Conservation (phyloP, 2,888 invertebrate genomes). For the Poecilobothrus nobilitatus region DNA sequence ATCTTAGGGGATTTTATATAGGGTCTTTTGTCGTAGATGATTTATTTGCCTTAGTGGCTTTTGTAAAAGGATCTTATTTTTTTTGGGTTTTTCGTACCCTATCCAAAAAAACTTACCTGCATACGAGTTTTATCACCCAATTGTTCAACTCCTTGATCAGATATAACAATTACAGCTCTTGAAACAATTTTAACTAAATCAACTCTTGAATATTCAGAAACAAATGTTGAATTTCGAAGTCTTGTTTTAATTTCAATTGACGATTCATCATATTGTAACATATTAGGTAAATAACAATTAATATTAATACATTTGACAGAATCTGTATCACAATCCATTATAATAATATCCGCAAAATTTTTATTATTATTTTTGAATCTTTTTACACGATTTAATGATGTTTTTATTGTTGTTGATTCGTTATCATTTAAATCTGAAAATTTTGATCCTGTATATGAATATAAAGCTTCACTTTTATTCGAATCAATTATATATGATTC, state of each 20-base stretch:
- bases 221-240: constrained; percentile 91
- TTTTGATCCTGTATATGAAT: background rate
- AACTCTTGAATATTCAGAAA: constrained; percentile 78
- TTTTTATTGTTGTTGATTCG: background rate
- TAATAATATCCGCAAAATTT: constrained; percentile 62
- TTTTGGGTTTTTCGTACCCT: no score
- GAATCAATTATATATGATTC: constrained; percentile 30
- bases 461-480: constrained; percentile 21
- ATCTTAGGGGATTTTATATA: no score
- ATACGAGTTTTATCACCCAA: constrained; percentile 50
- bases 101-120: constrained; percentile 34
- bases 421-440: background rate
- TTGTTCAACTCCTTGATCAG: constrained; percentile 58
- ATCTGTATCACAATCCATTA: constrained; percentile 67
- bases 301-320: constrained; percentile 84
- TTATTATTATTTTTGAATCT: constrained; percentile 61
- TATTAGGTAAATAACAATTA: constrained; percentile 69
- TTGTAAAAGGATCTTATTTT: no score
- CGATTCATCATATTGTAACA: constrained; percentile 67
- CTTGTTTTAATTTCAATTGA: constrained; percentile 77
- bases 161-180: constrained; percentile 62
- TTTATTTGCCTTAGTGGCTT: no score
- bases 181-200: constrained; percentile 78
- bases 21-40: no score
- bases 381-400: constrained; percentile 45